Evolutionary conservation across 2,113 vertebrate species (phyloP), one percentile per base, ranked within the genome.

Genomic region (Gobio gobio): DNA sequence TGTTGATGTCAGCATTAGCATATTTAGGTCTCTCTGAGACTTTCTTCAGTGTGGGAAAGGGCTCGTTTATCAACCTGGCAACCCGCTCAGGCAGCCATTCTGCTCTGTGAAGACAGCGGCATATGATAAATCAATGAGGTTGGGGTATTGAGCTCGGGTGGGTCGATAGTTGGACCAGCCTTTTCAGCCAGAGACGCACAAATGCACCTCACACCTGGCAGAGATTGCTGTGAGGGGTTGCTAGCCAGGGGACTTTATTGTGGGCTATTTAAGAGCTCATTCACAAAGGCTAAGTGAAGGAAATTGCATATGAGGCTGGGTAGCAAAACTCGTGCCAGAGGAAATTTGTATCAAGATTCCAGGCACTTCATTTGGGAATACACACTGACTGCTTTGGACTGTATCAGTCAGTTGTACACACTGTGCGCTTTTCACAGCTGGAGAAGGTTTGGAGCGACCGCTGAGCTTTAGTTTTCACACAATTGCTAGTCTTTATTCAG

Each of bases 111-210:
- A 90, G 91, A 89, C 58, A 58, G 86, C 36, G 9, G 68, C 29
- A 26, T 59, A 90, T 90, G 87, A 89, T 89, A 94, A 94, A 94
- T 93, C 92, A 93, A 93, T 93, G 86, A 83, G 76, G 77, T 83
- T 90, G 89, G 90, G 74, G 86, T 90, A 93, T 91, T 87, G 93
- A 92, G 89, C 86, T 66, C 20, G 33, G 64, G 87, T 61, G 64
- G 82, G 73, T 88, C 77, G 85, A 89, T 92, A 77, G 87, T 56
- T 82, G 68, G 74, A 86, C 78, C 68, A 82, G 78, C 74, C 54
- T 88, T 75, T 86, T 90, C 80, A 70, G n/a, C 16, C 24, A 66
- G 20, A 87, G 54, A 75, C 24, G 59, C 51, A 79, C 20, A 87
- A 49, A 79, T 64, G 59, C 54, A 75, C 43, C 79, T 68, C 75